These are phyloP conservation scores for Hydropotes inermis DNA, from an alignment of 2,113 vertebrate genomes.

Conservation along the genomic window DNA sequence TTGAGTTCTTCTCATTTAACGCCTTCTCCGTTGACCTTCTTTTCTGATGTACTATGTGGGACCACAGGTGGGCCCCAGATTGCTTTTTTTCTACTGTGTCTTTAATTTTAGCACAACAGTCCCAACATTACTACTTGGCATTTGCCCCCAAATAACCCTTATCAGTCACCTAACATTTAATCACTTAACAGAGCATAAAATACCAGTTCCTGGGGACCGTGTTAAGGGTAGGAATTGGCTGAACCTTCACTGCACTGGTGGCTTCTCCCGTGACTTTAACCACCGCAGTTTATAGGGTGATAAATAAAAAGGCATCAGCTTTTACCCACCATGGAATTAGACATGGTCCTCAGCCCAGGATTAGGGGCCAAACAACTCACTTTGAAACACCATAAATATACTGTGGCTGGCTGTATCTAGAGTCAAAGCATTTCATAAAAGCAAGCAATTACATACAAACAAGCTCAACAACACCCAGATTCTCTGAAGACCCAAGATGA, in stretches of 20 bases:
- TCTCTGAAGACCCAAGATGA: background rate
- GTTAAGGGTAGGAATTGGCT: background rate
- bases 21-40: accelerated
- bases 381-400: background rate
- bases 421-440: background rate
- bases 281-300: background rate
- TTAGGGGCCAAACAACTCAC: background rate
- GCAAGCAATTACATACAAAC: background rate
- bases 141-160: background rate
- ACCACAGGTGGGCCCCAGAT: background rate
- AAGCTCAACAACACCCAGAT: background rate
- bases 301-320: background rate
- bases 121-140: background rate
- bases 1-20: background rate
- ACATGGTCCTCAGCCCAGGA: background rate
- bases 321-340: background rate
- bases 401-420: background rate
- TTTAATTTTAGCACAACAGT: background rate
- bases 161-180: background rate
- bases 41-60: background rate
- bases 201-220: background rate
- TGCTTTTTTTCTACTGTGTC: background rate
- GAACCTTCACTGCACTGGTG: background rate
- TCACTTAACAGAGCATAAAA: background rate
- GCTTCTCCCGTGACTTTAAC: background rate